Evolutionary conservation across 2,888 invertebrate genomes (phyloP), one percentile per base, ranked within the genome.

Genomic region (Hofmannophila pseudospretella): DNA sequence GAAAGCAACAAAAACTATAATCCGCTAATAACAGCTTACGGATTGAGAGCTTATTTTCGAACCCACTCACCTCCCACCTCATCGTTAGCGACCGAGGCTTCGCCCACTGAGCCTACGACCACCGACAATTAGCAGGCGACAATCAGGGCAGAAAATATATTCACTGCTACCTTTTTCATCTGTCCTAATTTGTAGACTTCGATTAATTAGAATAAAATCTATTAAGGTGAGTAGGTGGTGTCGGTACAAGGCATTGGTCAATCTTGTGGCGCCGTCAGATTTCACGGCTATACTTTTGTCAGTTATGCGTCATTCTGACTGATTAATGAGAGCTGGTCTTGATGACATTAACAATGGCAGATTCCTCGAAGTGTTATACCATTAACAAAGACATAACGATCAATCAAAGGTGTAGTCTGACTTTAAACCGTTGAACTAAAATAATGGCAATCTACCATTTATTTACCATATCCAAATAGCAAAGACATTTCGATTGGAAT

Each of bases 61-160:
- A 41, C 48, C 57, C 52, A 57, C 47, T 45, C 36, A 14, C 49
- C 51, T 46, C 60, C 60, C 48, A 62, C 63, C 25, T 28, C 25
- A 31, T 33, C 14, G 36, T 33, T 32, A 27, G 34, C 39, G 36
- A 50, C 47, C 62, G 64, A 62, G 67, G 64, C 49, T 50, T 41
- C 58, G 54, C 70, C 71, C 64, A 67, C 69, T 32, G 35, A 14
- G 16, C 23, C n/a, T 2, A 8, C 2, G 23, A 14, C 29, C 14
- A 7, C 32, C 27, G 25, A 32, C 51, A 54, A 56, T 58, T 62
- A 53, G 51, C 41, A 32, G 49, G 54, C 44, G 55, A 52, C 56
- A 58, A 58, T 58, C 54, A 51, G 55, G 50, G 50, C 54, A 44
- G 44, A 42, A 34, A 34, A 34, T 34, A 25, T 34, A 34, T 34